These are phyloP conservation scores for Pachydiplax longipennis DNA, from an alignment of 2,888 invertebrate species.

Conservation along the genomic window DNA sequence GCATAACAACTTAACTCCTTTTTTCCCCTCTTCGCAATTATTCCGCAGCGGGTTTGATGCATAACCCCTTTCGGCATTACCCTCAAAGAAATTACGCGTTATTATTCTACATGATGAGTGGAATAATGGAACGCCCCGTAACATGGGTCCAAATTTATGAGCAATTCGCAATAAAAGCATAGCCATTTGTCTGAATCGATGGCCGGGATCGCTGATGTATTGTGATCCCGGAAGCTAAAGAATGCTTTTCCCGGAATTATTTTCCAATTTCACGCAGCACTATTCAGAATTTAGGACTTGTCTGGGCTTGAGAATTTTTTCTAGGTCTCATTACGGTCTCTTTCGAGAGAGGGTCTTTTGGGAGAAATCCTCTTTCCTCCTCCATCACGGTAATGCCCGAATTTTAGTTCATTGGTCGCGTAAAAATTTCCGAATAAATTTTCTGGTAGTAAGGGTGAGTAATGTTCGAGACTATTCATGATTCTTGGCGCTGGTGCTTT, in stretches of 20 bases:
- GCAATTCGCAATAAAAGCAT: not conserved
- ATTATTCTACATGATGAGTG: not conserved
- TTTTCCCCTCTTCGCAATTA: not conserved
- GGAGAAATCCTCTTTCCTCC: not conserved
- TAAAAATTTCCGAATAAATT: too few relatives aligned
- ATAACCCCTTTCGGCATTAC: not conserved
- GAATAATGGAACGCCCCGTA: not conserved
- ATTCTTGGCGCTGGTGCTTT: too few relatives aligned
- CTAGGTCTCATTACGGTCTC: not conserved
- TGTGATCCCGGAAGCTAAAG: not conserved
- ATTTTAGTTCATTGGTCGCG: too few relatives aligned
- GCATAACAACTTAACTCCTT: too few relatives aligned
- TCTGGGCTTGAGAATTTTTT: not conserved
- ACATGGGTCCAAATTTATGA: not conserved
- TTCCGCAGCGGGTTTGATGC: not conserved
- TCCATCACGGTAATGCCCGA: not conserved
- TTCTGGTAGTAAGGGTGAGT: too few relatives aligned
- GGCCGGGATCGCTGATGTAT: not conserved
- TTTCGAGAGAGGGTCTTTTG: not conserved
- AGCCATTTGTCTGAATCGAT: not conserved
- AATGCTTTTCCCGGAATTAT: not conserved
- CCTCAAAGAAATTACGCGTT: not conserved
- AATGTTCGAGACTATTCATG: too few relatives aligned
- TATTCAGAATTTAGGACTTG: not conserved
- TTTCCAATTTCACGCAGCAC: not conserved